Evolutionary conservation across 2,888 invertebrate genomes (phyloP), one percentile per base, ranked within the genome.

Genomic region (Oligia latruncula): DNA sequence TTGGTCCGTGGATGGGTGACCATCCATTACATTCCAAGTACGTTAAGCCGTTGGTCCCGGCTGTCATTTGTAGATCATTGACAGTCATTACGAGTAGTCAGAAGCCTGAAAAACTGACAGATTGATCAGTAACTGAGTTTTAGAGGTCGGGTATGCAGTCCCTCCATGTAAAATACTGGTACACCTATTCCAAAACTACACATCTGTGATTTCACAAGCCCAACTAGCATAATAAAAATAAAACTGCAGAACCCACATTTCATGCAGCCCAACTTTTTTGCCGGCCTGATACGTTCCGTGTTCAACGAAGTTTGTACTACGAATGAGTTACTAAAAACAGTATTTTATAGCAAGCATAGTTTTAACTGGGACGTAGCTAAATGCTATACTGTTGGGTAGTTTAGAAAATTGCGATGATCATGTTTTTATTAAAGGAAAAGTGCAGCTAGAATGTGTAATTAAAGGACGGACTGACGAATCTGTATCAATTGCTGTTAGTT

Each of bases 251-350:
- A 52, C 76, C 68, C 71, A 82, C 87, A 84, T 77, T 83, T 86
- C 71, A 82, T 83, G 60, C 80, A 66, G 75, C 13, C 60, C 9
- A 89, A 90, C 84, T 89, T 90, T 87, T 84, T 84, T 79, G 71
- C 78, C 66, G 49, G 76, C 77, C 65, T 73, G 77, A 72, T 82
- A 81, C 77, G 81, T 82, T 62, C 82, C 83, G 64, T 81, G 86
- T 85, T 76, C 77, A 77, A 83, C 78, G 67, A 87, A 89, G 85
- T 89, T 87, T 84, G 70, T 80, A 78, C 73, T 74, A 80, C 82
- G 83, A 74, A 76, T 64, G 78, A 81, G 88, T 85, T 85, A 84
- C 78, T 87, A 83, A 85, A 88, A 86, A 87, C 81, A 84, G 80
- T 84, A 80, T 87, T 90, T 89, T 89, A 82, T 71, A 55, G 67